These are phyloP conservation scores for Scyliorhinus canicula DNA, from an alignment of 2,797 vertebrate species.

Conservation along the genomic window DNA sequence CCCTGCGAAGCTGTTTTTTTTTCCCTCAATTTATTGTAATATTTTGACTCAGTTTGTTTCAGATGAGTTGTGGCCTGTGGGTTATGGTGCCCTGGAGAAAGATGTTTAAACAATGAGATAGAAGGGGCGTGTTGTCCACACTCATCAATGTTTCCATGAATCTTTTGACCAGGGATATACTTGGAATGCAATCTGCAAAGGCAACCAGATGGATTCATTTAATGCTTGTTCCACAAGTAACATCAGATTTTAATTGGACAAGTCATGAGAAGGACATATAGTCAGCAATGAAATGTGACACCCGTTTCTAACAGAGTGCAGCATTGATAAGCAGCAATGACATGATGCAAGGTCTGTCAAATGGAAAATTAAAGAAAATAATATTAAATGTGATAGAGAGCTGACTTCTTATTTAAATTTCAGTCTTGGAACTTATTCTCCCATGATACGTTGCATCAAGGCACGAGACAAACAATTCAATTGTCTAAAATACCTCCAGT, in stretches of 20 bases:
- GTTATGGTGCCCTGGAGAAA: conserved; percentile 20
- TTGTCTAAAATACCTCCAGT: not conserved
- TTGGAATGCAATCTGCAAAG: not conserved
- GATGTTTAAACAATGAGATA: conserved; percentile 21
- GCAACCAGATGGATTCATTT: conserved; percentile 19
- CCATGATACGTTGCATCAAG: not conserved
- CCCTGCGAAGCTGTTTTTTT: not conserved
- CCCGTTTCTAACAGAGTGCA: not conserved
- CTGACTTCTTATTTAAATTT: not conserved
- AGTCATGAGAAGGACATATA: not conserved
- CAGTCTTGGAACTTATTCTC: not conserved
- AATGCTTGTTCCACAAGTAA: conserved; percentile 1
- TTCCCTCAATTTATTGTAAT: not conserved
- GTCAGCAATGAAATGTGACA: not conserved
- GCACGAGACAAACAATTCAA: not conserved
- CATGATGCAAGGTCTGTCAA: not conserved
- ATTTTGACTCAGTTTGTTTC: not conserved
- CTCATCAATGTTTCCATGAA: not conserved
- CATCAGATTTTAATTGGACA: not conserved
- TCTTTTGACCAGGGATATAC: conserved; percentile 25
- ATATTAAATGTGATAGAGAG: not conserved
- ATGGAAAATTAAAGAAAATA: not conserved
- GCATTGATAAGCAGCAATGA: not conserved
- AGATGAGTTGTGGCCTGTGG: conserved; percentile 1
- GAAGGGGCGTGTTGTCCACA: not conserved